Conservation (phyloP, 2,888 invertebrate genomes). For the Caenorhabditis sp. region DNA sequence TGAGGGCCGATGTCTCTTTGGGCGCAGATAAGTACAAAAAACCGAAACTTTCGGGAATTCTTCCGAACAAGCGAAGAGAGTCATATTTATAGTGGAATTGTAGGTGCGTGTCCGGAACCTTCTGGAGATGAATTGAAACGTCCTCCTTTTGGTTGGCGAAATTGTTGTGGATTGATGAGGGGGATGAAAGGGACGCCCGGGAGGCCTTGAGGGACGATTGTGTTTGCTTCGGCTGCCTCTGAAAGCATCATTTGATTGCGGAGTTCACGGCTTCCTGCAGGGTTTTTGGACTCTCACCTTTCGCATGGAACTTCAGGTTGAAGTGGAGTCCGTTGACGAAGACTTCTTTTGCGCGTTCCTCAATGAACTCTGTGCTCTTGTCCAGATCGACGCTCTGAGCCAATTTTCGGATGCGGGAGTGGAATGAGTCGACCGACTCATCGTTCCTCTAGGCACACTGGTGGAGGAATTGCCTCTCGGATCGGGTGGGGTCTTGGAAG, state of each 20-base stretch:
- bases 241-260: background rate
- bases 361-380: background rate
- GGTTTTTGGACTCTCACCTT: background rate
- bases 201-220: background rate
- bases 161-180: background rate
- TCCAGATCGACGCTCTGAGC: slow-evolving; percentile 6
- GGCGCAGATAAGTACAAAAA: no score
- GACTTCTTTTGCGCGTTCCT: slow-evolving; percentile 13
- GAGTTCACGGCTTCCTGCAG: background rate
- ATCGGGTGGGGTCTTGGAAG: slow-evolving; percentile 17
- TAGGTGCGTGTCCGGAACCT: no score
- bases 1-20: no score
- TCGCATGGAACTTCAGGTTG: slow-evolving; percentile 4
- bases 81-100: no score
- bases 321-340: background rate
- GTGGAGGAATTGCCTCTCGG: slow-evolving; percentile 9
- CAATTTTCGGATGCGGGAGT: background rate
- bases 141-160: background rate
- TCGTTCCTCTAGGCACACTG: background rate
- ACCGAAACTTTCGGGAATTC: no score
- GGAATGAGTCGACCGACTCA: slow-evolving; percentile 9
- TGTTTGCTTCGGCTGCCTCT: background rate
- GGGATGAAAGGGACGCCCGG: background rate
- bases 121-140: no score
- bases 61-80: no score